A percentile compares a stretch with the other conserved stretches of the same genome.
Conservation (phyloP, 23 tunicate genomes). For the Trididemnum clinides region DNA sequence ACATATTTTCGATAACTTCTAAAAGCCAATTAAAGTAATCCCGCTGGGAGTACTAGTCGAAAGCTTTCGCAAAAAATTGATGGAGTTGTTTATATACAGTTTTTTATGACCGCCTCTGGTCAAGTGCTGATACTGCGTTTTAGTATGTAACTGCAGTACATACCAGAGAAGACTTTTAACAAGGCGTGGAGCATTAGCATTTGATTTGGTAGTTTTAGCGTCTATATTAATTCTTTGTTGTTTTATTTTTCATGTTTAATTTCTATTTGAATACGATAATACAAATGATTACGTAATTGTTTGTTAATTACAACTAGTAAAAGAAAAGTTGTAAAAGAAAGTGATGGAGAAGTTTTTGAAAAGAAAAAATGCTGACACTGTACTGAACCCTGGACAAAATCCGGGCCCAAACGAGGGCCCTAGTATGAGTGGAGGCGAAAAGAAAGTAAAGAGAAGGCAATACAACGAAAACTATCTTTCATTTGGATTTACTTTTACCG, state of each 20-base stretch:
- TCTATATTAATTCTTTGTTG: constrained; percentile 32
- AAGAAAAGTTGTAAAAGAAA: constrained; percentile 11
- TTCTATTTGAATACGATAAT: constrained; percentile 17
- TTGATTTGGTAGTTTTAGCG: constrained; percentile 30
- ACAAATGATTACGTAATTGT: constrained; percentile 27
- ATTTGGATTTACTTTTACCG: constrained; percentile 46
- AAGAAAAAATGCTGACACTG: constrained; percentile 28
- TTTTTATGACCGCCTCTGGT: constrained; percentile 38
- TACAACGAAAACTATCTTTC: constrained; percentile 49
- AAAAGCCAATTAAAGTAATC: constrained; percentile 33
- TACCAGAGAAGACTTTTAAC: constrained; percentile 30
- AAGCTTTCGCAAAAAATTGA: constrained; percentile 30
- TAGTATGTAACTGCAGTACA: constrained; percentile 30
- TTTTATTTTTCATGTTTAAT: constrained; percentile 32
- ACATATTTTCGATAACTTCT: constrained; percentile 17
- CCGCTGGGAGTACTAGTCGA: constrained; percentile 36
- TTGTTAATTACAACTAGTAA: constrained; percentile 32
- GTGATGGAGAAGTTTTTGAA: constrained; percentile 45
- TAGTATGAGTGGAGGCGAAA: constrained; percentile 41
- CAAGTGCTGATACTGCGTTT: constrained; percentile 32
- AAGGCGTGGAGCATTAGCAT: constrained; percentile 35
- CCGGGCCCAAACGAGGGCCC: constrained; percentile 29
- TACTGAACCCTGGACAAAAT: constrained; percentile 43
- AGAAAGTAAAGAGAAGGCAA: constrained; percentile 45
- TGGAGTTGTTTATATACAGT: constrained; percentile 14